Percentiles rank a stretch among this genome's conserved stretches.
phyloP scores from a whole-genome alignment of 2,888 invertebrate genomes.

The Apodemia mormo region DNA sequence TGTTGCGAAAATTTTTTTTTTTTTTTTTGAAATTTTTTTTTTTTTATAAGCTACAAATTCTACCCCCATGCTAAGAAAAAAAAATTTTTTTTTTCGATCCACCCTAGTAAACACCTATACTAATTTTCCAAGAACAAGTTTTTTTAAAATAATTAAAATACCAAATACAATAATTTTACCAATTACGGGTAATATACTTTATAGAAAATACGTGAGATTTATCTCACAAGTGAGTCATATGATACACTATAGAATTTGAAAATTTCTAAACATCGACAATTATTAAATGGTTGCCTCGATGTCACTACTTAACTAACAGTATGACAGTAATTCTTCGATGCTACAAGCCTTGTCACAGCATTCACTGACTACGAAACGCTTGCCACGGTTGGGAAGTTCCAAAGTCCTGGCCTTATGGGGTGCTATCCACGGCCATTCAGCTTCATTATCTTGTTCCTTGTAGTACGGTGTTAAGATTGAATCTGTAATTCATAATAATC shows the following conservation, averaged over 20 bases:
- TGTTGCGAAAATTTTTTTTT: too few species aligned
- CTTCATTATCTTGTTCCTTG: conserved; percentile 48
- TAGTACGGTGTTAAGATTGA: conserved; percentile 49
- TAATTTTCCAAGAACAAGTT: too few species aligned
- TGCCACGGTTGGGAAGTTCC: conserved; percentile 44
- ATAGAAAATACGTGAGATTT: too few species aligned
- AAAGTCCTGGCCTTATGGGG: conserved; percentile 48
- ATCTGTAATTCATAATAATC: conserved; percentile 42
- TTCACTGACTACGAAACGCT: conserved; percentile 52
- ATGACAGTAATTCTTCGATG: conserved; percentile 48
- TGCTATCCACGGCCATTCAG: conserved; percentile 52
- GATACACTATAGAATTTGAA: background rate
- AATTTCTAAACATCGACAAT: background rate
- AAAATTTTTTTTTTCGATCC: too few species aligned
- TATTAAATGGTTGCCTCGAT: conserved; percentile 15
- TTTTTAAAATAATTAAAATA: too few species aligned
- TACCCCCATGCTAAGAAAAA: too few species aligned
- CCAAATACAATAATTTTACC: too few species aligned
- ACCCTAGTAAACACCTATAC: too few species aligned
- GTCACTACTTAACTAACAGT: conserved; percentile 44
- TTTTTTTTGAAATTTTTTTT: too few species aligned
- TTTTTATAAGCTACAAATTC: too few species aligned
- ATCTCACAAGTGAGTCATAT: background rate
- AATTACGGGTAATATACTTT: too few species aligned
- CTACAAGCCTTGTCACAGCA: conserved; percentile 61